Evolutionary conservation across 2,113 vertebrate genomes (phyloP), one percentile per base, ranked within the genome.

Genomic region (Tursiops truncatus): DNA sequence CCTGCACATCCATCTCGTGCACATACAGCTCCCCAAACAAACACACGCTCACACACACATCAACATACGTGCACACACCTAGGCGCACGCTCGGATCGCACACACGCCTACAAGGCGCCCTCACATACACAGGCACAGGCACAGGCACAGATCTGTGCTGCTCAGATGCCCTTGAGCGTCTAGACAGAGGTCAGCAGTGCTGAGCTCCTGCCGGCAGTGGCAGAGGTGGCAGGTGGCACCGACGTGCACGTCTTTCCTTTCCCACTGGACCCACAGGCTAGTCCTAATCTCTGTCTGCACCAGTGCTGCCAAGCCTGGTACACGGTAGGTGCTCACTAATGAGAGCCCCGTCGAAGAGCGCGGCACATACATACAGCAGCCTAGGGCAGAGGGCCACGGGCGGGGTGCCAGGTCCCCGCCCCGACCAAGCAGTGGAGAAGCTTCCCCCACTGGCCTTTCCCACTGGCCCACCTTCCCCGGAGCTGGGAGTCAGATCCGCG

Each of bases 331-430:
- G 0, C 56, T 68, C 88, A 68, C n/a, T 93, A 31, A 63, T 38
- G 76, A 53, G 44, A 80, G 63, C 56, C 87, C 86, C 31, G 6
- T 17, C 23, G 58, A 31, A 31, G 6, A 50, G 14, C 4, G 23
- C 15, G 17, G 63, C 63, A 38, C 50, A n/a, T 0, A 28, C 14
- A 15, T 6, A 15, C 21, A 20, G 6, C 28, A 8, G 60, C 65
- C 58, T 1, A 38, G 82, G 71, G 18, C 15, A 9, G 5, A 26
- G 33, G 31, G 4, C 25, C 81, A 53, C 47, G 77, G 47, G 28
- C 0, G 0, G 31, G 47, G 63, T 1, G 1, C 60, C 85, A 70
- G 65, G 63, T 20, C 47, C 70, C 63, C 0, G 2, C 28, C 47
- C 53, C 71, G 28, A 58, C 36, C 26, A 74, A 62, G 53, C 87